Evolutionary conservation across 1,140 invertebrate genomes (phyloP), one percentile per base, ranked within the genome.

Genomic region (Ceratitis capitata): DNA sequence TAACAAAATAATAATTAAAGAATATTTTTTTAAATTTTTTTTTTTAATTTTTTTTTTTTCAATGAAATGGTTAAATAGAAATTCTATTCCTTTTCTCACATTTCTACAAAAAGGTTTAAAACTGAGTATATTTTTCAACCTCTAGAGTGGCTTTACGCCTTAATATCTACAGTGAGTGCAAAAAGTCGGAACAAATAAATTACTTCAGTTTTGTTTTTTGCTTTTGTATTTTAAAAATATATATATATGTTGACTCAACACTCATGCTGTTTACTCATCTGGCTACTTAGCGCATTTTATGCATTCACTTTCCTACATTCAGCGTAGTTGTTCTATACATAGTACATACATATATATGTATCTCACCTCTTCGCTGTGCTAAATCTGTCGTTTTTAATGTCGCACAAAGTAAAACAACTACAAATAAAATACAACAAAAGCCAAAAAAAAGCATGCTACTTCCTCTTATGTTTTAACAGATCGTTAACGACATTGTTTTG

Each of bases 381-480:
- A 78, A 78, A 78, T 78, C 69, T 78, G 69, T 78, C 69, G 39
- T 39, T 78, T 78, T 78, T 78, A 78, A 78, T 47, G 69, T 78
- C 69, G n/a, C 39, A n/a, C 69, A 23, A 42, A 78, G 7, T 78
- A 19, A 45, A 78, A 7, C 69, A 26, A 45, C 3, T 14, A 56
- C 16, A 56, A 56, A 47, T 47, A 47, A n/a, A 9, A 47, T 14
- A 56, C 19, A n/a, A n/a, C n/a, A n/a, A n/a, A n/a, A n/a, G 12
- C 29, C 9, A 64, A 26, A 42, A 78, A 26, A 23, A 45, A 45
- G 23, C n/a, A 45, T 35, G 12, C 23, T 19, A 45, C 45, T 47
- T 26, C 3, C 26, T 19, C 19, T 45, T 23, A 45, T 10, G n/a
- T n/a, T n/a, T n/a, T n/a, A 42, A 39, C 69, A 45, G 12, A 10